phyloP scores from a whole-genome alignment of 2,888 invertebrate species.

The Pollenia griseotomentosa region DNA sequence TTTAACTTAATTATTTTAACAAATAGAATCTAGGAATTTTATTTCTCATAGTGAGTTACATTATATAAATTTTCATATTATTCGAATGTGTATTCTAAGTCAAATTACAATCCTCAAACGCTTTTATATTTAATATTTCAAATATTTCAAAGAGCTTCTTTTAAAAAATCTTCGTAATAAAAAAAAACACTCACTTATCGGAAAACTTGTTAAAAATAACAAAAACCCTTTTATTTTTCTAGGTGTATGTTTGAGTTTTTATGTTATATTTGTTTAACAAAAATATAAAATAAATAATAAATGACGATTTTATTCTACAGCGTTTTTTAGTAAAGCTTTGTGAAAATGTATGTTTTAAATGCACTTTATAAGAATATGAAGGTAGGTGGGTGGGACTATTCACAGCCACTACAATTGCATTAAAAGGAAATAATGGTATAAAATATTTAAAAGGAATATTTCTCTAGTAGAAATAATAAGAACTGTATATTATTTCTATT shows the following conservation, averaged over 20 bases:
- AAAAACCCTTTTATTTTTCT: constrained; percentile 19
- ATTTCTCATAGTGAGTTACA: no score
- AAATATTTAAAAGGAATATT: neutral
- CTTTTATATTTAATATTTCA: no score
- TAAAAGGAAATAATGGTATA: neutral
- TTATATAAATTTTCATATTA: no score
- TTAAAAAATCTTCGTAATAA: neutral
- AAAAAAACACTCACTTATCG: neutral
- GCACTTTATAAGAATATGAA: neutral
- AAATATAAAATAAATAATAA: constrained; percentile 54
- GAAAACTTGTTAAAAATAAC: constrained; percentile 11
- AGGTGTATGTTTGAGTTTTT: constrained; percentile 12
- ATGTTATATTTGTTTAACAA: constrained; percentile 4
- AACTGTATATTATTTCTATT: no score
- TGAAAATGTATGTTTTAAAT: constrained; percentile 12
- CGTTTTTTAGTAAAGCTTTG: neutral
- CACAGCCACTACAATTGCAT: neutral
- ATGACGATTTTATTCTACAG: constrained; percentile 23
- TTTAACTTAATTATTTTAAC: no score
- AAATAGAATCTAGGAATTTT: no score
- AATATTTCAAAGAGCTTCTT: neutral
- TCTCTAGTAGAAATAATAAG: neutral
- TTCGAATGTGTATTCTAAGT: no score
- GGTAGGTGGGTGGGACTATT: neutral
- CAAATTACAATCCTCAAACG: no score